A percentile compares a stretch with the other conserved stretches of the same genome.
phyloP scores from a whole-genome alignment of 2,113 vertebrate genomes.

The Clupea harengus region DNA sequence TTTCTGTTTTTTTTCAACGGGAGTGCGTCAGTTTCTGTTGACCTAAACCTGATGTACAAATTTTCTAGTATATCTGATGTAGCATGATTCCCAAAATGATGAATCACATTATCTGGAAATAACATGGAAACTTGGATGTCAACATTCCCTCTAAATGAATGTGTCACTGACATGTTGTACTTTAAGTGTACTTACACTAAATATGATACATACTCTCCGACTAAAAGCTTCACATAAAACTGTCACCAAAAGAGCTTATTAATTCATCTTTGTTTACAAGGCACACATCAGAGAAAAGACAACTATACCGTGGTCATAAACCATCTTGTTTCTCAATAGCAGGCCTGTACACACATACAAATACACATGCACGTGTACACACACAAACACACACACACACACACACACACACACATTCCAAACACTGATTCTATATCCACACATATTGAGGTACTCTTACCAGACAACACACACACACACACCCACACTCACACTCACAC shows the following conservation, averaged over 20 bases:
- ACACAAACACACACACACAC: slow-evolving; percentile 26
- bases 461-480: background rate
- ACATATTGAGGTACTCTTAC: slow-evolving; percentile 18
- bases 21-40: slow-evolving; percentile 57
- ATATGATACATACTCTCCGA: slow-evolving; percentile 80
- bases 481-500: slow-evolving; percentile 50
- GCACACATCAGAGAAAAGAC: slow-evolving; percentile 71
- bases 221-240: slow-evolving; percentile 84
- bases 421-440: slow-evolving; percentile 58
- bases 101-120: slow-evolving; percentile 24
- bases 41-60: background rate
- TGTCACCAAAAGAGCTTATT: slow-evolving; percentile 77
- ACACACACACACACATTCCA: slow-evolving; percentile 42
- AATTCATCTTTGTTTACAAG: slow-evolving; percentile 83
- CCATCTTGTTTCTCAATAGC: slow-evolving; percentile 35
- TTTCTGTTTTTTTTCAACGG: slow-evolving; percentile 49
- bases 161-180: slow-evolving; percentile 62
- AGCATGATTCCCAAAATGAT: slow-evolving; percentile 1
- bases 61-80: background rate
- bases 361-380: background rate
- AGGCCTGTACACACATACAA: slow-evolving; percentile 37
- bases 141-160: slow-evolving; percentile 60
- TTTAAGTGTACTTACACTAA: slow-evolving; percentile 82
- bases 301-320: slow-evolving; percentile 77
- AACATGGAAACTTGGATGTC: slow-evolving; percentile 62